Evolutionary conservation across 1,140 invertebrate genomes (phyloP), one percentile per base, ranked within the genome.

Genomic region (Meloidogyne exigua): DNA sequence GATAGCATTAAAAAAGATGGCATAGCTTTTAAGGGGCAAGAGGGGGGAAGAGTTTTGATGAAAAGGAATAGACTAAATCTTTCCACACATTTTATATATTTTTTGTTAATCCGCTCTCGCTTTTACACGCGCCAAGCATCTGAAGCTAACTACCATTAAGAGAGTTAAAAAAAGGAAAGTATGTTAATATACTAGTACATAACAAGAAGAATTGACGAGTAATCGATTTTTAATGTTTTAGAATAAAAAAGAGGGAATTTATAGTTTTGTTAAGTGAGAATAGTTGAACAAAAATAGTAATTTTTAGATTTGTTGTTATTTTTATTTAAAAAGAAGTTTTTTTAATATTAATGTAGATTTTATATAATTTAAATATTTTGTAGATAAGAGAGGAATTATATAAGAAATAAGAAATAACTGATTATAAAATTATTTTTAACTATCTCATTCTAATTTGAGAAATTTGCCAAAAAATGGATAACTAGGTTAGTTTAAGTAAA

Each of bases 141-240:
- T 57, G 49, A n/a, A 57, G 49, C 18, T 57, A n/a, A n/a, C 49
- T n/a, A 21, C 18, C 44, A 49, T 57, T 57, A 57, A 21, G 49
- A 57, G 49, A 57, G 49, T 57, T 57, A n/a, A 57, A 57, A 57
- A 57, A 32, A 7, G 49, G 5, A 57, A 57, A n/a, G n/a, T n/a
- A 57, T 57, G 4, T n/a, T 57, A 57, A 57, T 57, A 57, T 57
- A n/a, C 7, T n/a, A n/a, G 49, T 21, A 57, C 36, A 39, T 57
- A 57, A 57, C 49, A 57, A n/a, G 5, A 57, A n/a, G 5, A 57
- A 57, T 57, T 57, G 49, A 57, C 49, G 13, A 57, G 49, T 57
- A 57, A 57, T 57, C 49, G 49, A 57, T 57, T 57, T 57, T 57
- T 57, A 57, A n/a, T 57, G n/a, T n/a, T 57, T 57, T 57, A n/a